Percentiles rank a stretch among this genome's conserved stretches.
Evolutionary conservation across 2,113 vertebrate species (phyloP).

Genomic region (Sterna hirundo): DNA sequence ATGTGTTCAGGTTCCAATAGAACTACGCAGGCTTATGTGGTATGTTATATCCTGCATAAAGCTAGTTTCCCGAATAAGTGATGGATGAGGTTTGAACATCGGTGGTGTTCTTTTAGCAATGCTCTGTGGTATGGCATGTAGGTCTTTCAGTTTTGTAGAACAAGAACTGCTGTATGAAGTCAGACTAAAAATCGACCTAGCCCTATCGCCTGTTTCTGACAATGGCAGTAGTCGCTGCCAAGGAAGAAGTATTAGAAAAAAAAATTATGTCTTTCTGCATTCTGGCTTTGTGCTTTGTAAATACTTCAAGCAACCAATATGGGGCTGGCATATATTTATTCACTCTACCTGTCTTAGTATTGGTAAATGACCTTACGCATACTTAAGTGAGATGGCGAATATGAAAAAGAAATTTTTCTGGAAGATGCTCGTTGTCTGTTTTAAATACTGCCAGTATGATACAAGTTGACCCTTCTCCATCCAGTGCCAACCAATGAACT

Average conservation of each 20-base stretch:
- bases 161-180: background rate
- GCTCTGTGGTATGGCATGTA: background rate
- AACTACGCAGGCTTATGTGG: background rate
- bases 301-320: background rate
- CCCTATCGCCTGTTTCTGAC: background rate
- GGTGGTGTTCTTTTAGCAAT: background rate
- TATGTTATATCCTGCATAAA: background rate
- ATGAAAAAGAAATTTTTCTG: background rate
- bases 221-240: background rate
- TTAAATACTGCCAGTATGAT: background rate
- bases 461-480: background rate
- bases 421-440: background rate
- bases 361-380: background rate
- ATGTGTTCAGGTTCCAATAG: background rate
- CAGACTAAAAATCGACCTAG: background rate
- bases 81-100: background rate
- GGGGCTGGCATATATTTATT: background rate
- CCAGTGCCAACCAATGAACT: background rate
- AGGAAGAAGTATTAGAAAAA: background rate
- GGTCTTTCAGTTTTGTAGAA: background rate
- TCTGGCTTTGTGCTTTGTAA: background rate
- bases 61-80: background rate
- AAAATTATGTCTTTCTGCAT: background rate
- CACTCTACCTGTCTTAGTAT: background rate
- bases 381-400: background rate